phyloP scores from a whole-genome alignment of 2,888 invertebrate species.

The Periphyllus acericola region DNA sequence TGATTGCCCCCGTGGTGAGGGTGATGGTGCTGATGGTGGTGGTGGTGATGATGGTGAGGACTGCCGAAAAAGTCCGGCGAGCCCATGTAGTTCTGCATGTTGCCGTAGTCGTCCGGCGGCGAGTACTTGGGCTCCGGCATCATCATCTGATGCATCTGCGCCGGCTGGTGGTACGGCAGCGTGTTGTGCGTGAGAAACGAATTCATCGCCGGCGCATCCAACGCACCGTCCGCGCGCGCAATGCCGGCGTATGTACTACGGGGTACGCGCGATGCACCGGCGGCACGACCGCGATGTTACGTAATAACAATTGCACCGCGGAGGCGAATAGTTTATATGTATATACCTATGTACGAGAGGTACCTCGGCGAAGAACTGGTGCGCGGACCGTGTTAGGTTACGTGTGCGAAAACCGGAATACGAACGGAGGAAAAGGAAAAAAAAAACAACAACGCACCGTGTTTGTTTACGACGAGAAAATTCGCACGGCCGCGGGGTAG shows the following conservation, averaged over 20 bases:
- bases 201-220: slow-evolving; percentile 48
- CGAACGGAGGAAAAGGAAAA: not conserved
- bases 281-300: not conserved
- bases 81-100: slow-evolving; percentile 61
- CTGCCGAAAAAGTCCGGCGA: slow-evolving; percentile 69
- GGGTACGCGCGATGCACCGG: not conserved
- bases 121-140: slow-evolving; percentile 67
- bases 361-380: too few species aligned
- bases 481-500: slow-evolving; percentile 31
- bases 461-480: not conserved
- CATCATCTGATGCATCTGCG: slow-evolving; percentile 61
- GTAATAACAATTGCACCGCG: not conserved
- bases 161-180: slow-evolving; percentile 52
- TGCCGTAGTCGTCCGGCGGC: slow-evolving; percentile 58
- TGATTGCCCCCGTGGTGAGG: slow-evolving; percentile 70
- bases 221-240: not conserved
- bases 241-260: not conserved
- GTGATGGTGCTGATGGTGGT: slow-evolving; percentile 63
- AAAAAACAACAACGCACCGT: not conserved
- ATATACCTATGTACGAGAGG: too few species aligned
- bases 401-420: not conserved
- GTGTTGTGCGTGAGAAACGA: slow-evolving; percentile 57
- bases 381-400: too few species aligned
- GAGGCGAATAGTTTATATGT: too few species aligned
- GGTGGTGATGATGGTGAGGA: slow-evolving; percentile 60